Conservation (phyloP, 1,140 invertebrate genomes). For the Drosophila aff. region DNA sequence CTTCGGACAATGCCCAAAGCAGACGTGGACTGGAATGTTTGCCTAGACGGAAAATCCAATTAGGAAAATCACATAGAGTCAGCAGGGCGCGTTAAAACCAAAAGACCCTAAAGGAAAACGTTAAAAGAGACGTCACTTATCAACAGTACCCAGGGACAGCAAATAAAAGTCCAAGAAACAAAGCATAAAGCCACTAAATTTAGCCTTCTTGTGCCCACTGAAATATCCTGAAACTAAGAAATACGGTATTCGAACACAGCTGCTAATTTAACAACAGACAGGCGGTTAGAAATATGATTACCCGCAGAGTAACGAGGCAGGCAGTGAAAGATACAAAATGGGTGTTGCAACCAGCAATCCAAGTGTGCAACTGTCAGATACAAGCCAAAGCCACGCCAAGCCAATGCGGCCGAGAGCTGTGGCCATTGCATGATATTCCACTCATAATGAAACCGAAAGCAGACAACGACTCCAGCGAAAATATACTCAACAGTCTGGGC, state of each 20-base stretch:
- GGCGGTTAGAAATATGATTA: conserved; percentile 67
- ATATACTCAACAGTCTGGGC: conserved; percentile 62
- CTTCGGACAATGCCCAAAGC: conserved; percentile 31
- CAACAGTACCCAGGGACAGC: conserved; percentile 6
- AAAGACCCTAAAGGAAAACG: conserved; percentile 26
- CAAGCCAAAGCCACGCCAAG: conserved; percentile 28
- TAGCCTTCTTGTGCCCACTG: not conserved
- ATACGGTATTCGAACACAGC: conserved; percentile 49
- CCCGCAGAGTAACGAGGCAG: conserved; percentile 49
- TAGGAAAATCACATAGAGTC: conserved; percentile 47
- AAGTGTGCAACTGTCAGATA: conserved; percentile 55
- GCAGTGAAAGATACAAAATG: conserved; percentile 66
- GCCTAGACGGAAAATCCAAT: conserved; percentile 56
- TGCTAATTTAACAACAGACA: conserved; percentile 63
- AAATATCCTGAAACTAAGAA: conserved; percentile 50
- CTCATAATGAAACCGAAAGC: conserved; percentile 79
- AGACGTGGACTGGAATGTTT: conserved; percentile 15
- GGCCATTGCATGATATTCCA: conserved; percentile 66
- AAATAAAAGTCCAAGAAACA: conserved; percentile 5
- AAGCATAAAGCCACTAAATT: conserved; percentile 6
- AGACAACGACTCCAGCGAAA: conserved; percentile 47
- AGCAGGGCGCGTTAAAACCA: conserved; percentile 21
- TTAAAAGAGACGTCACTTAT: conserved; percentile 21
- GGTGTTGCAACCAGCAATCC: conserved; percentile 65
- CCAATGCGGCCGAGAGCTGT: conserved; percentile 11